Percentiles rank a stretch among this genome's conserved stretches.
Conservation (phyloP, 2,888 invertebrate genomes). For the Drosophila histrio region DNA sequence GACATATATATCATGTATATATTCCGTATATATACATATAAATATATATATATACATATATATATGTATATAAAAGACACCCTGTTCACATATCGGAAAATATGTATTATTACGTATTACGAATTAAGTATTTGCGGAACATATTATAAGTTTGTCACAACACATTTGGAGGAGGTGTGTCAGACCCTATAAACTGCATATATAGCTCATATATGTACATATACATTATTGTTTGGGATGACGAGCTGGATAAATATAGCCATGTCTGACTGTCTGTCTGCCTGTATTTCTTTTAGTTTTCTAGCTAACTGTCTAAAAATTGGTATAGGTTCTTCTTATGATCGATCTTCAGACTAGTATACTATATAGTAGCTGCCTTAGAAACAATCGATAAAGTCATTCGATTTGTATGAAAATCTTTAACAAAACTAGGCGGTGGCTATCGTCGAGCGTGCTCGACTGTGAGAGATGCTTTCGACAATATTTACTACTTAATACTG, state of each 20-base stretch:
- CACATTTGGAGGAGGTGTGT: slow-evolving; percentile 10
- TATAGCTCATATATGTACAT: neutral
- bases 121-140: neutral
- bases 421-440: too few relatives aligned
- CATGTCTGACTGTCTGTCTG: slow-evolving; percentile 5
- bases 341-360: too few relatives aligned
- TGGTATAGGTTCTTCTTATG: slow-evolving; percentile 2
- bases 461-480: too few relatives aligned
- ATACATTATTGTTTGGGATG: neutral
- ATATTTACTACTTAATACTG: too few relatives aligned
- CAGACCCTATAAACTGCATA: neutral
- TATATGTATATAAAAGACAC: neutral
- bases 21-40: neutral
- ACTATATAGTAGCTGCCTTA: too few relatives aligned
- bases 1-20: neutral
- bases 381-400: neutral
- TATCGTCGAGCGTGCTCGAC: too few relatives aligned
- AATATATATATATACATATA: neutral
- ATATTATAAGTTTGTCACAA: slow-evolving; percentile 5
- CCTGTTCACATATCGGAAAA: neutral
- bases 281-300: neutral
- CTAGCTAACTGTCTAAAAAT: neutral
- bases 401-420: too few relatives aligned
- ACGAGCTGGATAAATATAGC: neutral
- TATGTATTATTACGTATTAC: neutral